A percentile compares a stretch with the other conserved stretches of the same genome.
Conservation (phyloP, 1,140 invertebrate species). For the Aphaenogaster floridana region DNA sequence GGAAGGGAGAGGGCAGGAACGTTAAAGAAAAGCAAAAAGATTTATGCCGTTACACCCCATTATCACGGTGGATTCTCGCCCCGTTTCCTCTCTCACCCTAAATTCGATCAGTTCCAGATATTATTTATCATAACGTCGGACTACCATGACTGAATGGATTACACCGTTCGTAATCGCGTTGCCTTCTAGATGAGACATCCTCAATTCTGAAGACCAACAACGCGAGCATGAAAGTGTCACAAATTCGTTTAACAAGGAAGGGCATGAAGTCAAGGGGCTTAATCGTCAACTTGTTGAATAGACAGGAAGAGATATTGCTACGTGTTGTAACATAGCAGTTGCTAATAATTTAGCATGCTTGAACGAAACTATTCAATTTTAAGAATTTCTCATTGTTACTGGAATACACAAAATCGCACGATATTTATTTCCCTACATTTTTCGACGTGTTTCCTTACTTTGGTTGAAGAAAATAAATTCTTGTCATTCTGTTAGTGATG, state of each 20-base stretch:
- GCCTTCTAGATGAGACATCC: conserved; percentile 21
- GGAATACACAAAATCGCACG: background rate
- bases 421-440: background rate
- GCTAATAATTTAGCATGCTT: background rate
- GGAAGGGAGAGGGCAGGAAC: conserved; percentile 64
- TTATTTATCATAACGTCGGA: conserved; percentile 83
- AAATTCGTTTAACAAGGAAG: conserved; percentile 33
- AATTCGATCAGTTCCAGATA: conserved; percentile 84
- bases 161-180: conserved; percentile 56
- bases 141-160: conserved; percentile 79
- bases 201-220: conserved; percentile 64
- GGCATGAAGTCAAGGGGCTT: background rate
- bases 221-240: conserved; percentile 68
- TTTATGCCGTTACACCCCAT: conserved; percentile 82
- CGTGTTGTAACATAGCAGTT: background rate
- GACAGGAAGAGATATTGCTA: background rate
- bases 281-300: background rate
- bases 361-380: background rate
- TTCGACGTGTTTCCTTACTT: background rate
- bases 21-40: conserved; percentile 68
- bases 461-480: background rate
- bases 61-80: conserved; percentile 61
- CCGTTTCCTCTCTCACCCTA: conserved; percentile 65
- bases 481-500: background rate
- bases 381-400: background rate